A percentile compares a stretch with the other conserved stretches of the same genome.
Evolutionary conservation across 2,888 invertebrate species (phyloP).

Genomic region (Oscheius myriophilus): DNA sequence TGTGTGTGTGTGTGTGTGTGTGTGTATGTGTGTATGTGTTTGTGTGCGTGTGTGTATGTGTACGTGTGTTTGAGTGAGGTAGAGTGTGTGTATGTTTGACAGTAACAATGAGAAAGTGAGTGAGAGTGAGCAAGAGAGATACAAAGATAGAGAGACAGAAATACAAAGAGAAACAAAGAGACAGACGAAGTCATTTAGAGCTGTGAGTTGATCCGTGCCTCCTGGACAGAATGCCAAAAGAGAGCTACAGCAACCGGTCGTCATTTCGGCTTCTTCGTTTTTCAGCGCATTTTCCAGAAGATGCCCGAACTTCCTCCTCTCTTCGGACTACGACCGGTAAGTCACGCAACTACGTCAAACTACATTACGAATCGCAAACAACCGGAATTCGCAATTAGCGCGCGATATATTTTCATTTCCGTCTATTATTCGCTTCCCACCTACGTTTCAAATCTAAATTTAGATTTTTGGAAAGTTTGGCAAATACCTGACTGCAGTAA

Average conservation of each 20-base stretch:
- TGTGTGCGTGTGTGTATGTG: no score
- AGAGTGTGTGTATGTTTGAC: no score
- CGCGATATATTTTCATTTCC: not conserved
- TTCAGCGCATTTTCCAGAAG: conserved; percentile 55
- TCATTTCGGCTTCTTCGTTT: conserved; percentile 53
- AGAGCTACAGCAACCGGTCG: conserved; percentile 18
- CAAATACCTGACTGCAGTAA: no score
- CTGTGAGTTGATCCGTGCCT: conserved; percentile 36
- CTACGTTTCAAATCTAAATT: not conserved
- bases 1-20: no score
- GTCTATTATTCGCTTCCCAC: not conserved
- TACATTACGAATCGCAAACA: no score
- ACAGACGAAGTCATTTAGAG: conserved; percentile 31
- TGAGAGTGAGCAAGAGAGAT: no score
- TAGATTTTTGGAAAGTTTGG: not conserved
- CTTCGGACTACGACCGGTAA: conserved; percentile 35
- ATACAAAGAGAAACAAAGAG: no score
- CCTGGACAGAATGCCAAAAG: conserved; percentile 44
- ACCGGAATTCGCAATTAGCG: not conserved
- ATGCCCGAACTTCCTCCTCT: conserved; percentile 43
- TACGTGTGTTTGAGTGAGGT: no score
- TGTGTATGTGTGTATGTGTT: no score
- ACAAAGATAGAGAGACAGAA: no score
- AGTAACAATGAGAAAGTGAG: no score
- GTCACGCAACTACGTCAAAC: not conserved